Base-by-base conservation (phyloP, 2,888 invertebrate genomes). In the Rhodophaea formosa region DNA sequence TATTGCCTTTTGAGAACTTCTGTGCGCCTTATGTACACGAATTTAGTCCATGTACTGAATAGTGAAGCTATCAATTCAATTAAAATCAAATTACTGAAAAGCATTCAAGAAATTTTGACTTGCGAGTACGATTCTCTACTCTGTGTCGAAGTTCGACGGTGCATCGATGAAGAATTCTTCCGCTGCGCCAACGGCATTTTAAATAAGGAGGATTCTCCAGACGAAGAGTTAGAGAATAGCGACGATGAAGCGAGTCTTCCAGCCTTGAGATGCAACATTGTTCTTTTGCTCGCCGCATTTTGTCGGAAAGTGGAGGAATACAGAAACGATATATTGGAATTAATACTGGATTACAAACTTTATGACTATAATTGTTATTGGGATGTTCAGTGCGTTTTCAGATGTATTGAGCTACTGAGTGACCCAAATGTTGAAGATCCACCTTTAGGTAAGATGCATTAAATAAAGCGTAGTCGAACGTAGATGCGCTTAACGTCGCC, bases 221-320 rank as follows among this genome's bases (percentile, higher is more conserved):
- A 84, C 29, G 77, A 72, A 1, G 82, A 83, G 8, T 56, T 72
- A 1, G 69, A 70, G 8, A 16, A 49, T 30, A 76, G 72, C 32
- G 80, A 77, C 60, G 79, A 72, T n/a, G 83, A 83, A 45, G 71
- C 79, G 57, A 79, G 75, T 58, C 63, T 69, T 15, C 70, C 74
- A 10, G 72, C 76, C 42, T 66, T 88, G 30, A 89, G 83, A 68
- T 79, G 82, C 55, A 75, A 80, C 52, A 81, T 84, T 59, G 72
- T 87, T 7, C 73, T 75, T 54, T 64, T 85, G 8, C 68, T 91
- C 10, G 83, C 88, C 7, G 80, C 84, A 3, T 91, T 86, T 65
- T 88, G 89, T 63, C 79, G 75, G 56, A 75, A 75, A 56, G 61
- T 67, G 7, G 74, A 74, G 3, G 72, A 73, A 45, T 85, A 81